A percentile compares a stretch with the other conserved stretches of the same genome.
phyloP scores from a whole-genome alignment of 2,888 invertebrate genomes.

The Rotaria magnacalcarata region DNA sequence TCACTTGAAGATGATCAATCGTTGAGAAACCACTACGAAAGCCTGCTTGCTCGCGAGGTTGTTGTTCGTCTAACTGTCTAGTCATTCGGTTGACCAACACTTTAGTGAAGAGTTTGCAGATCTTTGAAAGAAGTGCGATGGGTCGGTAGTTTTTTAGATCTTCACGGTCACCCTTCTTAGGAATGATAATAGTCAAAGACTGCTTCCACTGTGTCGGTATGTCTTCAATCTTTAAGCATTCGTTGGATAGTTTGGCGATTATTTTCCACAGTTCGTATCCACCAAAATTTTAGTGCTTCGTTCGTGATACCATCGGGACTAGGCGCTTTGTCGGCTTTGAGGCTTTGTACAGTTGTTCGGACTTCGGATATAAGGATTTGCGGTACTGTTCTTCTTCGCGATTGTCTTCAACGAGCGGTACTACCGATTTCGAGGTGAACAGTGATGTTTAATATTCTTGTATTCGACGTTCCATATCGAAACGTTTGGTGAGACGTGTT shows the following conservation, averaged over 20 bases:
- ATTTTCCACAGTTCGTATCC: neutral
- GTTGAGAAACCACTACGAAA: neutral
- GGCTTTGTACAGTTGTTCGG: neutral
- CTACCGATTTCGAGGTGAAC: neutral
- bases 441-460: neutral
- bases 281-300: neutral
- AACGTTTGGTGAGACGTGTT: neutral
- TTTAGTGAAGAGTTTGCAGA: neutral
- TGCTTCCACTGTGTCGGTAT: neutral
- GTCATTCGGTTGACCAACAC: neutral
- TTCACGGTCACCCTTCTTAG: neutral
- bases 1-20: neutral
- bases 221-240: neutral
- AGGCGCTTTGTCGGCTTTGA: neutral
- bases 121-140: neutral
- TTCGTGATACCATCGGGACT: neutral
- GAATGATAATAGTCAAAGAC: neutral
- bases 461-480: neutral
- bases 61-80: neutral
- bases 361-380: neutral
- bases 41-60: neutral
- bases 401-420: neutral
- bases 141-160: slow-evolving; percentile 4
- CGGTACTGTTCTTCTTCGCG: neutral
- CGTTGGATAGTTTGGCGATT: neutral